Evolutionary conservation across 2,113 vertebrate genomes (phyloP), one percentile per base, ranked within the genome.

Genomic region (Heloderma charlesbogerti): DNA sequence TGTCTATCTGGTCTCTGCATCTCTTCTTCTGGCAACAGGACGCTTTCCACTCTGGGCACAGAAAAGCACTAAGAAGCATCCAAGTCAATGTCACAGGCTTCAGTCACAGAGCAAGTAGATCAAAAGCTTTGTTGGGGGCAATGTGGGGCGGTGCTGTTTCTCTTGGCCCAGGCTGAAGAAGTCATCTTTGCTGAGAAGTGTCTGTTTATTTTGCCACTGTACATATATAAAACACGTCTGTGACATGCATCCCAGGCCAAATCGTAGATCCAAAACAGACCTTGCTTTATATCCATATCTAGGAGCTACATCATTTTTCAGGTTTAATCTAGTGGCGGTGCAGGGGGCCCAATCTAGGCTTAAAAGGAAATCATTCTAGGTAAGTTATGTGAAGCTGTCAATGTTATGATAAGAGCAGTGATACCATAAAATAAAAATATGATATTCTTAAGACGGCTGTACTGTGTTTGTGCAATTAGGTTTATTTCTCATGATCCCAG

Each of bases 131-230:
- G 71, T n/a, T 22, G 48, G 16, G 15, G 75, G 34, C 10, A 86
- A 45, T 13, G 45, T 3, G 43, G 4, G 31, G 6, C 63, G 81
- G 0, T 40, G 81, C 16, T 25, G 34, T 67, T 12, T 60, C 88
- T 1, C 48, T 86, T 34, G 63, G 72, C 82, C 93, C 90, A 83
- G 37, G 18, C 54, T 75, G 34, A 66, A 82, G 27, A 94, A 92
- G 66, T 92, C 92, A 91, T 20, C 79, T 84, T 37, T 92, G 63
- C 90, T 91, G 57, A 90, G 93, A 77, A 67, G 66, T 84, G 74
- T 84, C 92, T 90, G 5, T 84, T 94, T 92, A 74, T 63, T 63
- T 51, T 66, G 3, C 66, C 88, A 83, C 71, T 71, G 40, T n/a
- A 15, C 66, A n/a, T 45, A 86, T 29, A 66, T 66, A 66, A 66